Evolutionary conservation across 2,113 vertebrate genomes (phyloP).

Genomic region (Caranx ignobilis): DNA sequence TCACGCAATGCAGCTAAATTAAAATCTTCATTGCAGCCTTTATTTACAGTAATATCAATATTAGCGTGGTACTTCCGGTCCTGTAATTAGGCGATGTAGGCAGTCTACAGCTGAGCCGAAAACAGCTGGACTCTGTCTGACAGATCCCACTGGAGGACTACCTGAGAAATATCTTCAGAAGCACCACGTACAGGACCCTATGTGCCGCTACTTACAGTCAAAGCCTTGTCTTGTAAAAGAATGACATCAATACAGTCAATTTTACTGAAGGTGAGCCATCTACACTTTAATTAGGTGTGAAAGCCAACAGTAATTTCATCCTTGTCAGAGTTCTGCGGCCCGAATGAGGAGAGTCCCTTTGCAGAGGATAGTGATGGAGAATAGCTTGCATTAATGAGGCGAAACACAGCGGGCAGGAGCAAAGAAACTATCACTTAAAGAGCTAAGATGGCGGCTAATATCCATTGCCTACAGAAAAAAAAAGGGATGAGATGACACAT

Average conservation of each 20-base stretch:
- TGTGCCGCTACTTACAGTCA: conserved; percentile 41
- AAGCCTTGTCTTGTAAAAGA: conserved; percentile 41
- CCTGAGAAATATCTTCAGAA: conserved; percentile 65
- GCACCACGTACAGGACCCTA: conserved; percentile 51
- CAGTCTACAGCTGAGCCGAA: conserved; percentile 33
- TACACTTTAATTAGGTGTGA: conserved; percentile 73
- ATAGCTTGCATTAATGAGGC: conserved; percentile 79
- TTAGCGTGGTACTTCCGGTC: background rate
- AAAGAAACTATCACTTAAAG: conserved; percentile 78
- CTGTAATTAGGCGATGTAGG: conserved; percentile 1
- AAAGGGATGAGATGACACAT: conserved; percentile 75
- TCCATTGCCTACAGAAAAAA: conserved; percentile 60
- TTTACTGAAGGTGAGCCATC: conserved; percentile 51
- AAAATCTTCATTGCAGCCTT: background rate
- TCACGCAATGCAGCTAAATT: background rate
- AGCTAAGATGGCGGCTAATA: conserved; percentile 69
- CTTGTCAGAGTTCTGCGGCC: conserved; percentile 67
- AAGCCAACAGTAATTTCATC: conserved; percentile 69
- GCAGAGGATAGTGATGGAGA: conserved; percentile 71
- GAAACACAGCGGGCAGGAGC: conserved; percentile 77
- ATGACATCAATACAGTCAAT: conserved; percentile 54
- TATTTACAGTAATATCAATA: background rate
- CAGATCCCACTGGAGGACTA: conserved; percentile 66
- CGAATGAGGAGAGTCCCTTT: conserved; percentile 65
- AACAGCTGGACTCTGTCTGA: conserved; percentile 52